Conservation (phyloP, 2,888 invertebrate species). For the Trichacis sp. region DNA sequence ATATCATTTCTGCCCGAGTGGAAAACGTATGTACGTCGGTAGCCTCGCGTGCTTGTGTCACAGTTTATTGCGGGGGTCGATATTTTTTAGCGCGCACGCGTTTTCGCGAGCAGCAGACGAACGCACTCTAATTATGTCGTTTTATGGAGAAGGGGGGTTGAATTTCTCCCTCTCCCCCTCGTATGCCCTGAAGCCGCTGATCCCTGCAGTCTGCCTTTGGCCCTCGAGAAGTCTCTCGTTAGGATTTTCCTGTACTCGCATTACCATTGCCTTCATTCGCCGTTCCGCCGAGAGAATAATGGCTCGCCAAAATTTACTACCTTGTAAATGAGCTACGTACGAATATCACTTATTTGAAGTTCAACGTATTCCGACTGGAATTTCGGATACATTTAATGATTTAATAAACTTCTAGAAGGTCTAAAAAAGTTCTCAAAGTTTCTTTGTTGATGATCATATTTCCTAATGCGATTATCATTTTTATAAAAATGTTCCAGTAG, state of each 20-base stretch:
- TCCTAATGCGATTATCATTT: too few species aligned
- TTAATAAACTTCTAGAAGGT: too few species aligned
- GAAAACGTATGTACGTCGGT: background rate
- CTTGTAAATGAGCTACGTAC: too few species aligned
- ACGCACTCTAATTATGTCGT: slow-evolving; percentile 36
- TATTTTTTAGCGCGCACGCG: slow-evolving; percentile 14
- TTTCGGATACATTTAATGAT: too few species aligned
- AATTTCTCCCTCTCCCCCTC: too few species aligned
- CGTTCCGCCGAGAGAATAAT: too few species aligned
- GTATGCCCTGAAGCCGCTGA: slow-evolving; percentile 33
- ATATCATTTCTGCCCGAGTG: slow-evolving; percentile 21
- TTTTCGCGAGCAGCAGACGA: slow-evolving; percentile 21
- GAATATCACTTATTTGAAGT: too few species aligned
- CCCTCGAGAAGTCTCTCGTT: slow-evolving; percentile 36
- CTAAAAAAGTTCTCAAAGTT: too few species aligned
- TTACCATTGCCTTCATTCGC: slow-evolving; percentile 24
- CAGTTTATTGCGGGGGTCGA: slow-evolving; percentile 33
- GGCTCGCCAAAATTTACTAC: too few species aligned
- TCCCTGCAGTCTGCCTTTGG: slow-evolving; percentile 31
- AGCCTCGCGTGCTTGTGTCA: slow-evolving; percentile 11
- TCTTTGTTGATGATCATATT: too few species aligned
- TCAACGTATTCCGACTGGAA: too few species aligned
- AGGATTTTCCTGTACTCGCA: slow-evolving; percentile 32
- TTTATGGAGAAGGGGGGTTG: slow-evolving; percentile 36
- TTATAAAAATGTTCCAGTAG: too few species aligned